Percentiles rank a stretch among this genome's conserved stretches.
phyloP scores from a whole-genome alignment of 2,888 invertebrate species.

The Drosophila monieri region DNA sequence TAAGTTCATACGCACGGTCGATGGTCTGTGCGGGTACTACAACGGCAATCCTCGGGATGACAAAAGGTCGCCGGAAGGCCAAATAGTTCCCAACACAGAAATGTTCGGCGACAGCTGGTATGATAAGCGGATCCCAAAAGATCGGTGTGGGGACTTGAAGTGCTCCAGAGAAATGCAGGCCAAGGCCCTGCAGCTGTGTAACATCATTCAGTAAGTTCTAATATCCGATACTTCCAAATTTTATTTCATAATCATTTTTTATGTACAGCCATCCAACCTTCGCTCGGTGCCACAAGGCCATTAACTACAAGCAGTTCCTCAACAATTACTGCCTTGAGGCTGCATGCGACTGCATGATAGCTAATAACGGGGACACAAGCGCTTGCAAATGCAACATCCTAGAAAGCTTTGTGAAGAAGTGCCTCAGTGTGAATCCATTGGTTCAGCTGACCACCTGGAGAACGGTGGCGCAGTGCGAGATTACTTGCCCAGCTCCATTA shows the following conservation, averaged over 20 bases:
- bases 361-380: conserved; percentile 83
- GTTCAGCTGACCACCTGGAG: conserved; percentile 90
- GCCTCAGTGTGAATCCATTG: conserved; percentile 87
- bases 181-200: conserved; percentile 88
- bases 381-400: conserved; percentile 89
- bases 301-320: conserved; percentile 89
- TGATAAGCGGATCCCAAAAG: conserved; percentile 82
- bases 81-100: conserved; percentile 86
- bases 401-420: conserved; percentile 89
- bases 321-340: conserved; percentile 89
- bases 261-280: conserved; percentile 87
- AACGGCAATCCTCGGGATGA: conserved; percentile 89
- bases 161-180: conserved; percentile 87
- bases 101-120: conserved; percentile 93
- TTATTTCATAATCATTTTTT: neutral
- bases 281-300: conserved; percentile 86
- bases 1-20: conserved; percentile 87
- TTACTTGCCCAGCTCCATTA: conserved; percentile 89
- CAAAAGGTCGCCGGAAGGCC: conserved; percentile 89
- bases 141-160: conserved; percentile 86
- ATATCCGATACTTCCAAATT: too few species aligned
- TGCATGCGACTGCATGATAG: conserved; percentile 89
- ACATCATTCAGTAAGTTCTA: conserved; percentile 86
- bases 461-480: conserved; percentile 89
- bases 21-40: conserved; percentile 92